Evolutionary conservation across 2,113 vertebrate genomes (phyloP), one percentile per base, ranked within the genome.

Genomic region (Hucho hucho): DNA sequence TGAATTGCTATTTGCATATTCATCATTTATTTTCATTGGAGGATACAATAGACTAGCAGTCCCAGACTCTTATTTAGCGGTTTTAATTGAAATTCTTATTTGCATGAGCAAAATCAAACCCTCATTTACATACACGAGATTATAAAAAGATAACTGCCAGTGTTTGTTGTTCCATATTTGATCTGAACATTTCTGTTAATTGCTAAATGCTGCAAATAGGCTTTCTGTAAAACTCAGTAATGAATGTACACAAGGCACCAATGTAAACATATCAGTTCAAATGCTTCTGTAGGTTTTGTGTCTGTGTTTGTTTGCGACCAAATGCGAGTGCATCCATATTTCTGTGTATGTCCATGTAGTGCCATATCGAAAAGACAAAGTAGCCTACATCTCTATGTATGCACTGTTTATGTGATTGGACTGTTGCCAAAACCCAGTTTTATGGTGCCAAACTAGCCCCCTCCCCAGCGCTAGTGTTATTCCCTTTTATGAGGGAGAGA

Each of bases 41-140:
- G 89, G 90, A 90, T 87, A 92, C 87, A 87, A 91, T 88, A 88
- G 83, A 88, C 84, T 70, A 18, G 69, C 79, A 83, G 85, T 87
- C 86, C 84, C 83, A 83, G 87, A 75, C 79, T 87, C 87, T 90
- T 90, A 86, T 86, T 86, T 81, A 64, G 63, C 73, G 79, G 88
- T 92, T 93, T 92, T 93, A 93, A 93, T 92, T 94, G 90, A 93
- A 94, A 94, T 91, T 91, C 92, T 91, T 83, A 93, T 93, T 92
- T 93, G 93, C 90, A 93, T 94, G 85, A 92, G 70, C 83, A 91
- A 92, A 93, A 93, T 92, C 91, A 93, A 93, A 92, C 90, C 90
- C 89, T 92, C 87, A 93, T 94, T 94, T 93, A 86, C 93, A 94
- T 92, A 93, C 81, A 88, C 82, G 89, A 91, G 90, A 91, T 92